Conservation (phyloP, 2,888 invertebrate genomes). For the Ctena decussata region DNA sequence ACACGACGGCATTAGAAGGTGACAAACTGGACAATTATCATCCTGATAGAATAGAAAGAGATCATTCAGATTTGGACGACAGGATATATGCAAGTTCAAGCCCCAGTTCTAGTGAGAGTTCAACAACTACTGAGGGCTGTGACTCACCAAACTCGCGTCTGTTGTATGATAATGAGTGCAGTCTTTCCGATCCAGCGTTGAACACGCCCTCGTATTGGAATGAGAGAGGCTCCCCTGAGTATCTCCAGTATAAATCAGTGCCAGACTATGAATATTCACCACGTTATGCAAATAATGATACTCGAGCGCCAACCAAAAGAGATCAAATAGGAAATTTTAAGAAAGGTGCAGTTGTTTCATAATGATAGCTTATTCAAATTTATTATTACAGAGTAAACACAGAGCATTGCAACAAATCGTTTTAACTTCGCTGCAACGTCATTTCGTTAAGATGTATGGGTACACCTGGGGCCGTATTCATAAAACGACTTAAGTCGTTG, state of each 20-base stretch:
- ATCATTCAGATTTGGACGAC: conserved; percentile 8
- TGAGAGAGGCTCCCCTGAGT: conserved; percentile 32
- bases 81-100: conserved; percentile 40
- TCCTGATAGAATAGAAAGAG: background rate
- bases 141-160: conserved; percentile 60
- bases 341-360: background rate
- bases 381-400: background rate
- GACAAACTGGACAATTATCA: background rate
- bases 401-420: background rate
- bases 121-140: conserved; percentile 62
- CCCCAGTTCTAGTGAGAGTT: conserved; percentile 49
- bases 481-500: background rate
- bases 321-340: background rate
- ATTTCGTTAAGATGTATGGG: background rate
- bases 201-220: conserved; percentile 9
- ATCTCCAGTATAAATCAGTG: background rate
- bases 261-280: background rate
- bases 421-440: background rate
- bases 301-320: background rate
- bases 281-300: conserved; percentile 1
- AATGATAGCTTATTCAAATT: background rate
- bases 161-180: conserved; percentile 13
- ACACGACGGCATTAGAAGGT: conserved; percentile 3
- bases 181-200: conserved; percentile 28
- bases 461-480: background rate